A percentile compares a stretch with the other conserved stretches of the same genome.
These are phyloP conservation scores for Isurus oxyrinchus DNA, from an alignment of 2,113 vertebrate genomes.

Conservation along the genomic window DNA sequence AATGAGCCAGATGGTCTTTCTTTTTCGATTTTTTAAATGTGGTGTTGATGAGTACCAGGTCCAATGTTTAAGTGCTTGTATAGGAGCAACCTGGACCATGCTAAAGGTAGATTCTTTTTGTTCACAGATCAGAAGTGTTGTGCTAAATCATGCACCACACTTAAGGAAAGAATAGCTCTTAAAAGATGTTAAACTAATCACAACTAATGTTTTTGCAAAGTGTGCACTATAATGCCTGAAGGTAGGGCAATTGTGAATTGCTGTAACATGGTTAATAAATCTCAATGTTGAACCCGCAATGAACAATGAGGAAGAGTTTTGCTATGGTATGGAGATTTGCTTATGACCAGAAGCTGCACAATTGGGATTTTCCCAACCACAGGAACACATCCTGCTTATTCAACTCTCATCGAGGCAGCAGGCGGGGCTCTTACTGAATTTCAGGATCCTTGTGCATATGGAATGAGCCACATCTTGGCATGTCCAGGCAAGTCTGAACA, in stretches of 20 bases:
- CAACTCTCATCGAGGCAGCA: not conserved
- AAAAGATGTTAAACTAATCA: not conserved
- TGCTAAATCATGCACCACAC: not conserved
- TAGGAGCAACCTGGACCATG: not conserved
- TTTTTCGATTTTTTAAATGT: not conserved
- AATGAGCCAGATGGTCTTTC: not conserved
- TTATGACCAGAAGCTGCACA: not conserved
- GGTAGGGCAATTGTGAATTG: not conserved
- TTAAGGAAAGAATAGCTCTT: not conserved
- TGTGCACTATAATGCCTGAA: not conserved
- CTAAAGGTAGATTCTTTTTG: not conserved
- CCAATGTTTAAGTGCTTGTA: not conserved
- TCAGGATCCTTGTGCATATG: not conserved
- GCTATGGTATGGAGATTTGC: not conserved
- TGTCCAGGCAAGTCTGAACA: not conserved
- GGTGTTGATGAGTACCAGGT: not conserved
- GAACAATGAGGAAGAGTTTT: not conserved
- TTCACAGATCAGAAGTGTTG: not conserved
- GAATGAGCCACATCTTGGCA: not conserved
- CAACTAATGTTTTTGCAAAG: not conserved
- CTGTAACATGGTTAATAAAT: not conserved
- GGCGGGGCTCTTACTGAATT: too few relatives aligned
- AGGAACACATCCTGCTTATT: not conserved
- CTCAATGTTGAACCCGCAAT: not conserved
- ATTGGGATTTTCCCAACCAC: not conserved